Base-by-base conservation (phyloP, 1,140 invertebrate species). In the Bradysia coprophila region DNA sequence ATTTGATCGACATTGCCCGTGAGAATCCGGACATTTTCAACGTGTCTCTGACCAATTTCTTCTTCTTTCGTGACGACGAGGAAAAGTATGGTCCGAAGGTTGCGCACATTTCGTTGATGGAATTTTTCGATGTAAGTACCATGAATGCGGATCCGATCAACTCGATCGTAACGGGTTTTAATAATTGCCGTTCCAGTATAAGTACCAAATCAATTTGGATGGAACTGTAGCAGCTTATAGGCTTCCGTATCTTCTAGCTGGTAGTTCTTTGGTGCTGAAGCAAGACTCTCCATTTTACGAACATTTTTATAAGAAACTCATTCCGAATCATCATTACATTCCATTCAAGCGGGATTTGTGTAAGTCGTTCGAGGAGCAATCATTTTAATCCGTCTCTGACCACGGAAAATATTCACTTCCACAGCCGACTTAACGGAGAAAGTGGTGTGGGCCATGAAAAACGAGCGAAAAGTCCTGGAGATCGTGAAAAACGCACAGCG, bases 171-270 rank as follows among this genome's bases (percentile, higher is more conserved):
- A 36, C 28, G 20, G 34, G 20, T 16, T 15, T 42, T 42, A 42
- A n/a, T n/a, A n/a, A n/a, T n/a, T n/a, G n/a, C 50, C 53, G 56
- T 73, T 75, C 49, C 65, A 96, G 89, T 91, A 90, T 53, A 96
- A 95, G 67, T 97, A 94, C 65, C 88, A 92, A 65, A 58, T 98
- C 18, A 91, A 81, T 57, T 74, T 97, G 38, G 93, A 98, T 72
- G 93, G 93, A 16, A 91, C 90, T 43, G 93, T 98, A 18, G 92
- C 93, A 34, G 85, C 92, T 1, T 98, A 96, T 65, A 68, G 93
- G 50, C 75, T 94, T 43, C 92, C 93, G 2, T 96, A 92, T 62
- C 67, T 97, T 11, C 58, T 97, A 41, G 81, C 73, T 43, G 90
- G 92, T 9, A 79, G 82, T 55, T 78, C 83, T 18, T 61, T 92